Evolutionary conservation across 1,140 invertebrate genomes (phyloP), one percentile per base, ranked within the genome.

Genomic region (Trichogramma pretiosum): DNA sequence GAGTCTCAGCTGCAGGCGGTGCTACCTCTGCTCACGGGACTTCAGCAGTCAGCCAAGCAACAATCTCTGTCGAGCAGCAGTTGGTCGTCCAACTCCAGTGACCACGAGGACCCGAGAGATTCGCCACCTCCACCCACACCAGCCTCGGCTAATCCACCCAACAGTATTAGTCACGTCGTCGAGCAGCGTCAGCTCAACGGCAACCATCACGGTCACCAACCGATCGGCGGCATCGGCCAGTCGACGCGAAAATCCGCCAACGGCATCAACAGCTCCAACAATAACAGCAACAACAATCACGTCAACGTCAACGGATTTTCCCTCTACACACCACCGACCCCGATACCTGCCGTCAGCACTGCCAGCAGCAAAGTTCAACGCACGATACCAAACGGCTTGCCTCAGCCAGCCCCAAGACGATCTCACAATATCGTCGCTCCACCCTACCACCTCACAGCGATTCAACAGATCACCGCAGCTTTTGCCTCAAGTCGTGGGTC

Each of bases 251-350:
- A 36, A 41, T 40, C 50, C 58, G 30, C 55, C 46, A 41, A 10
- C 22, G 18, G 48, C 32, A 10, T 44, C 39, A 49, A 53, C 35
- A 54, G 5, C 11, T n/a, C n/a, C n/a, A n/a, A n/a, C n/a, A n/a
- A n/a, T n/a, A n/a, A n/a, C n/a, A n/a, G n/a, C n/a, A n/a, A n/a
- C n/a, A n/a, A n/a, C n/a, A n/a, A n/a, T n/a, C n/a, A n/a, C 61
- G 66, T 56, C 58, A 74, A 48, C 60, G 61, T 67, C 62, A 73
- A 69, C 59, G 71, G 69, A 50, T 78, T 78, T 64, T 68, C 72
- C 30, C 64, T 74, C 26, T 78, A 77, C 59, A 76, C 71, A 16
- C 77, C 76, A 49, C 75, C 77, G 51, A 68, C 72, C 14, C 74
- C 74, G 45, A 72, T 73, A 50, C 60, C 67, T 42, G 65, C 72